phyloP scores from a whole-genome alignment of 2,888 invertebrate species.

The Xylota sylvarum region DNA sequence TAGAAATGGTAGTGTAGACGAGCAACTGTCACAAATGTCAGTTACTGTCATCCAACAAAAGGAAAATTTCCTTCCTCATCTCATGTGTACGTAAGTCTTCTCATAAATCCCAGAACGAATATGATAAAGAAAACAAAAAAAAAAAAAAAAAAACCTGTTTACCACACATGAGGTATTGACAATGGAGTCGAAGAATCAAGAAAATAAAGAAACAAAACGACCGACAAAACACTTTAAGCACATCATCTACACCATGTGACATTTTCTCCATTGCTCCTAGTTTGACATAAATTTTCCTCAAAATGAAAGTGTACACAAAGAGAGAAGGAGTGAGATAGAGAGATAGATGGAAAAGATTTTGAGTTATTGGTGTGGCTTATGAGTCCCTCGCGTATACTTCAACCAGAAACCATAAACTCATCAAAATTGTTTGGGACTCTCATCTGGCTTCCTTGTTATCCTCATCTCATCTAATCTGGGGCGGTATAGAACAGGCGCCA shows the following conservation, averaged over 20 bases:
- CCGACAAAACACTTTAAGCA: slow-evolving; percentile 35
- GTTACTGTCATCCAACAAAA: slow-evolving; percentile 28
- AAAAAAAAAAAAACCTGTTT: slow-evolving; percentile 4
- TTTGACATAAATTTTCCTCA: slow-evolving; percentile 41
- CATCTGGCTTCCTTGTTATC: slow-evolving; percentile 38
- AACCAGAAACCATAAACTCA: slow-evolving; percentile 56
- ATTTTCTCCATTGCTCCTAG: background rate
- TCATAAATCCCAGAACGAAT: slow-evolving; percentile 14
- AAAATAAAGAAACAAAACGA: background rate
- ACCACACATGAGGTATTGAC: slow-evolving; percentile 40
- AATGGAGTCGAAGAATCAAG: slow-evolving; percentile 5
- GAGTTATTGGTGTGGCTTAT: slow-evolving; percentile 45
- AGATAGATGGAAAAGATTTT: slow-evolving; percentile 6
- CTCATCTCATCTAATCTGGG: slow-evolving; percentile 18
- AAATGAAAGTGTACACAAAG: slow-evolving; percentile 45
- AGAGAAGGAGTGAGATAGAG: background rate
- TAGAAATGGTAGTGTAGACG: slow-evolving; percentile 43
- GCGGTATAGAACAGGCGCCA: slow-evolving; percentile 18
- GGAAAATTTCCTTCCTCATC: background rate
- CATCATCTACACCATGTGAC: slow-evolving; percentile 42
- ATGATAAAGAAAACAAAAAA: background rate
- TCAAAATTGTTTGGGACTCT: slow-evolving; percentile 53
- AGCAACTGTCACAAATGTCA: slow-evolving; percentile 50
- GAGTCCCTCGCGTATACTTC: slow-evolving; percentile 49
- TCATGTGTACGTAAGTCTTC: slow-evolving; percentile 1